Base-by-base conservation (phyloP, 1,140 invertebrate genomes). In the Drosophila funebris region DNA sequence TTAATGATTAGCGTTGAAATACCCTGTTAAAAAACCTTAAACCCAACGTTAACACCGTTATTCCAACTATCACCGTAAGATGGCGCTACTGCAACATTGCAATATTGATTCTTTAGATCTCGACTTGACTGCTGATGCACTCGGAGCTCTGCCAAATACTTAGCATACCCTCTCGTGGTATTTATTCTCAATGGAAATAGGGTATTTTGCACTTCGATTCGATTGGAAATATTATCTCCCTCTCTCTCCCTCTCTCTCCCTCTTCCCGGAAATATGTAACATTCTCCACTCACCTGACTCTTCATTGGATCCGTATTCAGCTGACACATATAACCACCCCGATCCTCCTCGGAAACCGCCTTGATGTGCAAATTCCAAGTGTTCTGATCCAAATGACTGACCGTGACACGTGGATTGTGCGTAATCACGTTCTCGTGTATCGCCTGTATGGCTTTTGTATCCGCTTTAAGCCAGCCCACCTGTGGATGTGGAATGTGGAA, bases 381-480 rank as follows among this genome's bases (percentile, higher is more conserved):
- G 57, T 94, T 94, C 81, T 95, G 94, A 80, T 96, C 96, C 85
- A 94, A 94, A 85, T 96, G 96, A 18, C 96, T 95, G 33, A 97
- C 96, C 3, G 94, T 94, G 11, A 97, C 94, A 41, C 96, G 94
- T 57, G 95, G 95, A 93, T 97, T 97, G 92, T 97, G 96, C 7
- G 96, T 97, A 92, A 98, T 97, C 57, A 97, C 96, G 90, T 97
- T 95, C 76, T 96, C 96, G 92, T 97, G 96, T 90, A 97, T 97
- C 8, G 97, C 97, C 92, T 97, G 95, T 57, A 96, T 95, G 14
- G 96, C 96, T 92, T 97, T 96, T 22, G 95, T 96, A 90, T 97
- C 96, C 13, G 96, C 96, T 92, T 97, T 97, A 41, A 97, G 95
- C 96, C 96, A 97, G 37, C 96, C 96, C 39, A 97, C 96, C 96